Evolutionary conservation across 2,113 vertebrate genomes (phyloP).

Genomic region (Vimba vimba): DNA sequence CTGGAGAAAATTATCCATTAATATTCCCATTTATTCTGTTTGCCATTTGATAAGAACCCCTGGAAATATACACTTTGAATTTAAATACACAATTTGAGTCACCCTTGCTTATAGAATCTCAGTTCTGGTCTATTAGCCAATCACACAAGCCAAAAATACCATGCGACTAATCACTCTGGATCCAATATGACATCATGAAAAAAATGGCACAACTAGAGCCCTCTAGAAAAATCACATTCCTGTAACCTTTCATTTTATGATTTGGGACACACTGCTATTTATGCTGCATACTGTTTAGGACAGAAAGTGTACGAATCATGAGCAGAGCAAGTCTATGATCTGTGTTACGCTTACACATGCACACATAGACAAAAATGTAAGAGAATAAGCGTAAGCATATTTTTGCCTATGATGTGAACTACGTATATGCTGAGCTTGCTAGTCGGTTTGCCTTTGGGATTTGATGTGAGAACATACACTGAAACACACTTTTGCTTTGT

Average conservation of each 20-base stretch:
- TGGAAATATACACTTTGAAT: background rate
- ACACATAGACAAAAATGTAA: slow-evolving; percentile 29
- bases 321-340: background rate
- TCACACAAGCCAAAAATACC: background rate
- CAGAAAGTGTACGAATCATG: background rate
- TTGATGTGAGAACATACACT: background rate
- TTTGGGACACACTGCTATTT: background rate
- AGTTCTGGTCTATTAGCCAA: background rate
- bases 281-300: background rate
- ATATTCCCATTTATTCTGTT: background rate
- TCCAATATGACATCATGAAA: background rate
- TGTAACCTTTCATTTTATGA: background rate
- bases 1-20: background rate
- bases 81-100: background rate
- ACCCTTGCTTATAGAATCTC: background rate
- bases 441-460: background rate
- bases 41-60: background rate
- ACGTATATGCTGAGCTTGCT: background rate
- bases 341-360: slow-evolving; percentile 24
- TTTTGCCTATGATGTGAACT: slow-evolving; percentile 17
- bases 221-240: too few species aligned
- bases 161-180: background rate
- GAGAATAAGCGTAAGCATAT: slow-evolving; percentile 22
- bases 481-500: background rate
- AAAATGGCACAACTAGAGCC: background rate